Base-by-base conservation (phyloP, 2,113 vertebrate species). In the Patagioenas fasciata region DNA sequence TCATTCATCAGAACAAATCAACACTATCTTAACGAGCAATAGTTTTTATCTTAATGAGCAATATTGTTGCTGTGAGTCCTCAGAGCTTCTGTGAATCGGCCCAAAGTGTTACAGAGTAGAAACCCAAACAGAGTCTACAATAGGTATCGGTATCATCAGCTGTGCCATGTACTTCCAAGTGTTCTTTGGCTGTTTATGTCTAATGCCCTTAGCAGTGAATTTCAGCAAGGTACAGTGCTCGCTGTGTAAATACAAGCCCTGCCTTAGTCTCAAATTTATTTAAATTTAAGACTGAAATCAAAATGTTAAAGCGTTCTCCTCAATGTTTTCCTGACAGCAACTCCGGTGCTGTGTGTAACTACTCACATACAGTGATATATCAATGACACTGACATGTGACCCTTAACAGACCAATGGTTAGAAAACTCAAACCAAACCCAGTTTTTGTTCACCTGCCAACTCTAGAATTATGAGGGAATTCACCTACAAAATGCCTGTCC, bases 111-210 rank as follows among this genome's bases (percentile, higher is more conserved):
- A 19, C 1, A 3, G 16, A 53, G 16, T 7, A 62, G 47, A 74
- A 73, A 56, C 14, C 13, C 69, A 61, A 29, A 44, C 13, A 7
- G 5, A 23, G 69, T 16, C 18, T 67, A 60, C 38, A 38, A 47
- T 7, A 48, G 0, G 5, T 2, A 75, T n/a, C 11, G 61, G 23
- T 20, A 48, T 13, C 24, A 20, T n/a, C 28, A n/a, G 25, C n/a
- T 31, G 29, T 25, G 54, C 56, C 13, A 1, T 0, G 2, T 14
- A 14, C 25, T 60, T 53, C 13, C 1, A 34, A 36, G 47, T 25
- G 21, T 14, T 50, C 25, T 36, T 24, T 23, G 19, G 29, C 24
- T 51, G 36, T 38, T 61, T 15, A 48, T 18, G 40, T 16, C 54
- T 62, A 26, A 56, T 15, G 26, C 42, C 65, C 11, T 10, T 20